Evolutionary conservation across 2,888 invertebrate genomes (phyloP).

Genomic region (Phlogophora meticulosa): DNA sequence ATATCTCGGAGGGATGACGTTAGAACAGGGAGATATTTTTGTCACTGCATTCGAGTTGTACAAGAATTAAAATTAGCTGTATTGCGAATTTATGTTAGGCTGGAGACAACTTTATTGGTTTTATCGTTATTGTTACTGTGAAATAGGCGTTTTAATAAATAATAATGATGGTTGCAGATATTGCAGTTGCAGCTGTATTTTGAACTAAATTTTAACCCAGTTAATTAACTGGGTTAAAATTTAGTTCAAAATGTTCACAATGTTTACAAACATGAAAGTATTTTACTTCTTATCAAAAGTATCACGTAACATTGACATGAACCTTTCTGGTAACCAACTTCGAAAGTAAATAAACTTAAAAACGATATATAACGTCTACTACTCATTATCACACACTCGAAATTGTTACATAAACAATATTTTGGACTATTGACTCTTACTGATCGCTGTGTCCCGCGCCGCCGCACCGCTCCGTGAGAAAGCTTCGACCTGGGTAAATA

Average conservation of each 20-base stretch:
- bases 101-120: conserved; percentile 25
- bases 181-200: conserved; percentile 3
- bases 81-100: conserved; percentile 45
- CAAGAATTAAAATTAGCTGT: conserved; percentile 53
- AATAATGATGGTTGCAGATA: conserved; percentile 7
- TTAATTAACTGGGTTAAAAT: background rate
- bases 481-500: conserved; percentile 83
- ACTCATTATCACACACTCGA: conserved; percentile 55
- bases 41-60: conserved; percentile 62
- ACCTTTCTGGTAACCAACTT: conserved; percentile 3
- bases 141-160: conserved; percentile 17
- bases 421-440: conserved; percentile 80
- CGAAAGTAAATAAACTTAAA: conserved; percentile 15
- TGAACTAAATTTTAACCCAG: background rate
- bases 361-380: conserved; percentile 46
- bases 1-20: conserved; percentile 80
- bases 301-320: background rate
- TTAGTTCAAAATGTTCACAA: too few species aligned
- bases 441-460: conserved; percentile 75
- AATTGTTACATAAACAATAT: conserved; percentile 82
- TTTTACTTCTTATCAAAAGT: background rate
- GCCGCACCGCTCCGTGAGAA: conserved; percentile 83
- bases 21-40: conserved; percentile 75
- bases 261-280: background rate
- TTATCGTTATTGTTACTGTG: conserved; percentile 23